Evolutionary conservation across 1,140 invertebrate species (phyloP).

Genomic region (Hypsibius dujardini): DNA sequence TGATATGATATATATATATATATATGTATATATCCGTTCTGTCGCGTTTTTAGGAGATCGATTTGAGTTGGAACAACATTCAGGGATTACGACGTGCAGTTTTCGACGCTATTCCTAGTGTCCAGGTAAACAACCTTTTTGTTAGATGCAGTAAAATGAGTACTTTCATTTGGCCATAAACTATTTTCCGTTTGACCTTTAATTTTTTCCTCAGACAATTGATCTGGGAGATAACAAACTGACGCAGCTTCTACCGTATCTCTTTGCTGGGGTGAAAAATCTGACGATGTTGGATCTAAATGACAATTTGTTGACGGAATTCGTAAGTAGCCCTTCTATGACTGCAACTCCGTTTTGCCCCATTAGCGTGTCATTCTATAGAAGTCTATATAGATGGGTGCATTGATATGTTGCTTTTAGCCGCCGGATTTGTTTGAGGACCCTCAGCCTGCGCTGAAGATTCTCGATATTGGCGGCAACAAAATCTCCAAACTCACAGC

Average conservation of each 20-base stretch:
- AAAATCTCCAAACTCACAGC: not conserved
- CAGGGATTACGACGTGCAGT: not conserved
- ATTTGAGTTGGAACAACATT: constrained; percentile 2
- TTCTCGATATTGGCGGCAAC: constrained; percentile 14
- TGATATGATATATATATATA: too few relatives aligned
- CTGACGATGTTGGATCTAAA: constrained; percentile 12
- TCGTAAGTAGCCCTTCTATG: constrained; percentile 1
- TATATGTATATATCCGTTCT: not conserved
- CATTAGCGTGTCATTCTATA: too few relatives aligned
- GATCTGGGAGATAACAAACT: constrained; percentile 10
- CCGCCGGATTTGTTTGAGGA: constrained; percentile 15
- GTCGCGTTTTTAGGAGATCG: not conserved
- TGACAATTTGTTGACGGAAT: not conserved
- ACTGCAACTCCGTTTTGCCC: too few relatives aligned
- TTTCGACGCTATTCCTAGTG: not conserved
- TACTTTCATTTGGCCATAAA: not conserved
- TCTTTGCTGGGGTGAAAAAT: not conserved
- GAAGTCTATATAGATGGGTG: too few relatives aligned
- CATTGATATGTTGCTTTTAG: not conserved
- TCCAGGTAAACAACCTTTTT: constrained; percentile 1
- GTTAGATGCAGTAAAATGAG: not conserved
- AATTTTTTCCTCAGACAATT: not conserved
- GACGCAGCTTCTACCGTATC: not conserved
- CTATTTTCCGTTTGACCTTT: too few relatives aligned
- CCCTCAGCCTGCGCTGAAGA: not conserved